Evolutionary conservation across 2,113 vertebrate genomes (phyloP).

Genomic region (Ailurus styani): DNA sequence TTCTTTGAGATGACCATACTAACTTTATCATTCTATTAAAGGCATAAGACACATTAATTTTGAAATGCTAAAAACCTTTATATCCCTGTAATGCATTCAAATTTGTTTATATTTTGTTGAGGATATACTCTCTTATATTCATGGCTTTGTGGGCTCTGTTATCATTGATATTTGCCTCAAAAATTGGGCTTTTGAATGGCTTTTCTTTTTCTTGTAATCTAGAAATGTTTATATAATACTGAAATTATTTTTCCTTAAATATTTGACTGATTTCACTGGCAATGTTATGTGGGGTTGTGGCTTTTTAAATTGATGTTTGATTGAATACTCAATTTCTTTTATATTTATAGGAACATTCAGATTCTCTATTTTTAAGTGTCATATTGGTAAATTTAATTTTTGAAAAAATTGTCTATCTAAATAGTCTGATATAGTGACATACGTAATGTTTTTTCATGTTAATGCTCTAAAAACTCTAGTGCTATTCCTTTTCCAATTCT

Average conservation of each 20-base stretch:
- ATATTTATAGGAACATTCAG: background rate
- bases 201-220: background rate
- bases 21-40: background rate
- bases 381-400: background rate
- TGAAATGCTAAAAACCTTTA: background rate
- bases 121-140: background rate
- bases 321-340: background rate
- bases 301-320: background rate
- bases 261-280: background rate
- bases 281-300: background rate
- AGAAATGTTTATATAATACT: background rate
- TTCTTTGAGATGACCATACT: background rate
- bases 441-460: background rate
- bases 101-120: background rate
- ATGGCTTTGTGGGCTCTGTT: background rate
- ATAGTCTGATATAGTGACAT: background rate
- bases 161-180: background rate
- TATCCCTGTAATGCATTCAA: background rate
- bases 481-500: background rate
- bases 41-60: background rate
- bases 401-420: background rate
- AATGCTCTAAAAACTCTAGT: background rate
- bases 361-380: background rate
- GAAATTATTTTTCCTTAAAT: background rate
- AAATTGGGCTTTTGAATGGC: background rate